phyloP scores from a whole-genome alignment of 2,113 vertebrate genomes.

The Motacilla alba region DNA sequence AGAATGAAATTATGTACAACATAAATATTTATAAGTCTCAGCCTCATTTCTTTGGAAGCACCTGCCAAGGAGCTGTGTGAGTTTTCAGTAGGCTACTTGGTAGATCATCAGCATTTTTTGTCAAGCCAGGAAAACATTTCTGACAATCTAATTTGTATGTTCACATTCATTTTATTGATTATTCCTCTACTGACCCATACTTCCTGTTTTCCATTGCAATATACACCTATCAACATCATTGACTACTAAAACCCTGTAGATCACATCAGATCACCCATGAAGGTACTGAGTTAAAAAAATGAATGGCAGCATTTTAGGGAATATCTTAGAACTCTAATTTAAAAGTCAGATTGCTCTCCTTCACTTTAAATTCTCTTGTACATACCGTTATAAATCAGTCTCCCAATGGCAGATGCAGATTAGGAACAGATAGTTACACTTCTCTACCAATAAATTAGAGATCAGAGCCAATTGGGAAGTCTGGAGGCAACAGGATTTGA shows the following conservation, averaged over 20 bases:
- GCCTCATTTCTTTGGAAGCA: background rate
- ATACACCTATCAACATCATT: background rate
- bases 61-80: background rate
- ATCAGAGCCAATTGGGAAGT: background rate
- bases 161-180: background rate
- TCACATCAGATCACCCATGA: background rate
- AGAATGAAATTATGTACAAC: background rate
- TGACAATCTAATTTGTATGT: background rate
- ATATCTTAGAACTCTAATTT: background rate
- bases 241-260: background rate
- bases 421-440: background rate
- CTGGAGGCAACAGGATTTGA: background rate
- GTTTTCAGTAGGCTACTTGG: background rate
- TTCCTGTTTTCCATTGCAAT: background rate
- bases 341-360: background rate
- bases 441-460: background rate
- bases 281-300: background rate
- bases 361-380: background rate
- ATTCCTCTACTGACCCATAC: background rate
- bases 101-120: background rate
- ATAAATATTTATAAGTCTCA: conserved; percentile 31
- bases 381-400: background rate
- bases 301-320: background rate
- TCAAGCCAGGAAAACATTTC: background rate
- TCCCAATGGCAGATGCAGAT: background rate